A percentile compares a stretch with the other conserved stretches of the same genome.
Evolutionary conservation across 2,888 invertebrate species (phyloP).

Genomic region (Pasiphila rectangulata): DNA sequence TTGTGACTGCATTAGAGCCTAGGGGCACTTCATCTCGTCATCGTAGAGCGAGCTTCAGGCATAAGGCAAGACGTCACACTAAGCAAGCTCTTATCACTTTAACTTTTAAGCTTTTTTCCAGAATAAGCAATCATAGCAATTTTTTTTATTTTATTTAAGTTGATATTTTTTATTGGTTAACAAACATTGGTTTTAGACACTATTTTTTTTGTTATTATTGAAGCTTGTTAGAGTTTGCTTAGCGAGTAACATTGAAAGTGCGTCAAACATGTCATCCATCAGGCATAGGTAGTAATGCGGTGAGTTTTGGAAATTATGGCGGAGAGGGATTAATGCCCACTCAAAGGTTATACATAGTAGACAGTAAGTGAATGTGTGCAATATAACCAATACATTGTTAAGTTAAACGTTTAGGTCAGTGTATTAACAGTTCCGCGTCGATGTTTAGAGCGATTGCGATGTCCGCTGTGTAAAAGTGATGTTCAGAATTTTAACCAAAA

Average conservation of each 20-base stretch:
- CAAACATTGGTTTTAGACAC: constrained; percentile 5
- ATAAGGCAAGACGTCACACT: constrained; percentile 55
- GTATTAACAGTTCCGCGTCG: constrained; percentile 45
- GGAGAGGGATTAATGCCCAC: constrained; percentile 80
- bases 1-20: constrained; percentile 41
- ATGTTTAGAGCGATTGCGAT: constrained; percentile 43
- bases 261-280: constrained; percentile 68
- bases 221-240: constrained; percentile 65
- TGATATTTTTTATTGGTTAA: constrained; percentile 4
- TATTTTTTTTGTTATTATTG: constrained; percentile 8
- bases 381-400: constrained; percentile 63
- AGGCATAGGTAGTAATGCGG: constrained; percentile 71
- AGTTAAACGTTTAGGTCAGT: constrained; percentile 60
- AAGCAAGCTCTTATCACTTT: constrained; percentile 56
- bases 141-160: constrained; percentile 1
- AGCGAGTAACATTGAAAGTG: constrained; percentile 57
- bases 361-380: constrained; percentile 73
- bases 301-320: constrained; percentile 80
- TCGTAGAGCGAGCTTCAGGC: constrained; percentile 59
- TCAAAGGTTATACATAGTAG: constrained; percentile 57
- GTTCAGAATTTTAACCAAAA: constrained; percentile 20
- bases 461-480: constrained; percentile 27
- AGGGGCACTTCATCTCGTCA: constrained; percentile 35
- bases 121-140: constrained; percentile 7
- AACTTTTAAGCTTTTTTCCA: constrained; percentile 17